Evolutionary conservation across 1,140 invertebrate species (phyloP).

Genomic region (Drosophila seguyi): DNA sequence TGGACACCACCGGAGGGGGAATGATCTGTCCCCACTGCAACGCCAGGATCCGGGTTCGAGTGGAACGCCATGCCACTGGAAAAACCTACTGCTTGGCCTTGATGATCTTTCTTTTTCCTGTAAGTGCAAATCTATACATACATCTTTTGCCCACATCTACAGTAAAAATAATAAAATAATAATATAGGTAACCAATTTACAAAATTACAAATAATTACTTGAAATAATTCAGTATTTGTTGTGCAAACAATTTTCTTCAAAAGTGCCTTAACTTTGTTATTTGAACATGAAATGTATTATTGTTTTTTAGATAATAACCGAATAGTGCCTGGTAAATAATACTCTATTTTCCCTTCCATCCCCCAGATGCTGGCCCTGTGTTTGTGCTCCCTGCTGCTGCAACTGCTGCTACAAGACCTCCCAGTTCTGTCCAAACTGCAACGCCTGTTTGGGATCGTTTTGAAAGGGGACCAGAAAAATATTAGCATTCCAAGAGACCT

Average conservation of each 20-base stretch:
- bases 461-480: background rate
- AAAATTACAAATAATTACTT: no score
- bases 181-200: no score
- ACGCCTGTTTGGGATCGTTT: constrained; percentile 1
- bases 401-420: constrained; percentile 87
- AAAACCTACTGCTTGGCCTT: constrained; percentile 39
- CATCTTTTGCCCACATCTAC: no score
- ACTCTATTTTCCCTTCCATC: background rate
- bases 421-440: constrained; percentile 87
- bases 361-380: constrained; percentile 86
- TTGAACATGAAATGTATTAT: background rate
- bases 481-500: background rate
- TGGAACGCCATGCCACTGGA: constrained; percentile 50
- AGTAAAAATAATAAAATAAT: no score
- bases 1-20: background rate
- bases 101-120: constrained; percentile 44
- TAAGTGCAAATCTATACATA: constrained; percentile 17
- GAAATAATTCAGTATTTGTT: no score
- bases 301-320: background rate
- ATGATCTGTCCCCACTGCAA: constrained; percentile 54
- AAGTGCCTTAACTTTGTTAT: background rate
- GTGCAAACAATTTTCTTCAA: no score
- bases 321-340: constrained; percentile 9
- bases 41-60: constrained; percentile 29
- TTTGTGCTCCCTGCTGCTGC: constrained; percentile 88